A percentile compares a stretch with the other conserved stretches of the same genome.
phyloP scores from a whole-genome alignment of 1,140 invertebrate genomes.

The Conus ventricosus region DNA sequence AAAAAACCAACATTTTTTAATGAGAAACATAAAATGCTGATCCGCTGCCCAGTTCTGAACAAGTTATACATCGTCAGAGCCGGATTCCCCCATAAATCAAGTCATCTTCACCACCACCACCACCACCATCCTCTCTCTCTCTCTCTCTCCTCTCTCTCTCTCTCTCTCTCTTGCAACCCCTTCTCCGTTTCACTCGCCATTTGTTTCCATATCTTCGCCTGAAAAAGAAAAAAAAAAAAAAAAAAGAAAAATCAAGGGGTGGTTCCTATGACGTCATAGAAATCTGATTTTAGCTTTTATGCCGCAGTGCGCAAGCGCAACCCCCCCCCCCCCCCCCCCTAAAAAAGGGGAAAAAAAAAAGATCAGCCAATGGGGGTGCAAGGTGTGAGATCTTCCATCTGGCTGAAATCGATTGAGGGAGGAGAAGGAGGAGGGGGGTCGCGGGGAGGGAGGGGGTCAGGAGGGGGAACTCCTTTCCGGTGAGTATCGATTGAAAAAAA shows the following conservation, averaged over 20 bases:
- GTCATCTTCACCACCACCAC: no score
- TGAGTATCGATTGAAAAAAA: neutral
- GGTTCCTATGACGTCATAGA: neutral
- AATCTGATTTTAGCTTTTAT: neutral
- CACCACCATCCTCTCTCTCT: no score
- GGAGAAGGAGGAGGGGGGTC: neutral
- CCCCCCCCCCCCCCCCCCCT: no score
- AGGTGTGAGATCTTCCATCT: neutral
- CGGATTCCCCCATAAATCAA: no score
- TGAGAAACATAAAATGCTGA: no score
- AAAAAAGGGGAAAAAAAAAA: no score
- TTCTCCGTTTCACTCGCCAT: no score
- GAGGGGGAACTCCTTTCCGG: neutral
- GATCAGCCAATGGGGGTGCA: neutral
- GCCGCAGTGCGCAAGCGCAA: slow-evolving; percentile 4
- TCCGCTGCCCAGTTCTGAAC: no score
- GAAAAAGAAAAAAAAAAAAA: neutral
- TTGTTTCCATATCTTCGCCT: neutral
- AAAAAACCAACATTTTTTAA: no score
- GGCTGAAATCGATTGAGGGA: neutral
- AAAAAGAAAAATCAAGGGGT: neutral
- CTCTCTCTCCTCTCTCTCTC: no score
- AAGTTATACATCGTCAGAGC: no score
- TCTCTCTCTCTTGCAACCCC: no score
- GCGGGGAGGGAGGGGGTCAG: neutral